phyloP scores from a whole-genome alignment of 1,140 invertebrate genomes.

The Campoletis sonorensis region DNA sequence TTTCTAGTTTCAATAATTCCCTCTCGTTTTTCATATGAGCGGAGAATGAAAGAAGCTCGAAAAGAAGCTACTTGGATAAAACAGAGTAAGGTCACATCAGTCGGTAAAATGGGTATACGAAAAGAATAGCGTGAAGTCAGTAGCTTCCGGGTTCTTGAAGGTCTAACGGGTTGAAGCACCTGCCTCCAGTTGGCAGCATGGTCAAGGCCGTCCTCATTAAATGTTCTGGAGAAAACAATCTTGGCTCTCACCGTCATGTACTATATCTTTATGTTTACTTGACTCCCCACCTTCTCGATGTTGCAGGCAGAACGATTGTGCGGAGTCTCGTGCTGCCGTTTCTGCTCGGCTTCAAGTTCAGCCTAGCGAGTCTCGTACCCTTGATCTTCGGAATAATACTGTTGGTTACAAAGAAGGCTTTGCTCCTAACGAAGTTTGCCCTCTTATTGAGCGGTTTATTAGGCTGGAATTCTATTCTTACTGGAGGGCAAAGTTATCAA shows the following conservation, averaged over 20 bases:
- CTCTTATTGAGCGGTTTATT: conserved; percentile 82
- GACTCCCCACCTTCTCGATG: conserved; percentile 51
- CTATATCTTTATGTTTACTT: conserved; percentile 37
- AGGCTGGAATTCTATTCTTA: conserved; percentile 73
- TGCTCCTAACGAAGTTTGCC: conserved; percentile 84
- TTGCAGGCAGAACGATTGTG: conserved; percentile 83
- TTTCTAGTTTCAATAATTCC: neutral
- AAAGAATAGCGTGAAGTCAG: neutral
- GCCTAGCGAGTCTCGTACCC: conserved; percentile 83
- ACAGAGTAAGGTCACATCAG: conserved; percentile 24
- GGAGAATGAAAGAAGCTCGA: conserved; percentile 17
- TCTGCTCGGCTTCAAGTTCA: conserved; percentile 86
- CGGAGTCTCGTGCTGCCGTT: conserved; percentile 83
- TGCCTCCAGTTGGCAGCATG: conserved; percentile 69
- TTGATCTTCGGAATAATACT: conserved; percentile 83
- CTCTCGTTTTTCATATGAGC: neutral
- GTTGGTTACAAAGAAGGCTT: conserved; percentile 84
- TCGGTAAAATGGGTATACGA: conserved; percentile 10
- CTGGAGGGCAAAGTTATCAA: conserved; percentile 40
- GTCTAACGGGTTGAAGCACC: conserved; percentile 46
- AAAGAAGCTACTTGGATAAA: neutral
- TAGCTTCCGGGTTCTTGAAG: conserved; percentile 54
- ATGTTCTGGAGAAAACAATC: neutral
- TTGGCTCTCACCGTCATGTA: conserved; percentile 16
- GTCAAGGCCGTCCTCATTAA: conserved; percentile 63